A percentile compares a stretch with the other conserved stretches of the same genome.
Conservation (phyloP, 2,113 vertebrate genomes). For the Origma solitaria region DNA sequence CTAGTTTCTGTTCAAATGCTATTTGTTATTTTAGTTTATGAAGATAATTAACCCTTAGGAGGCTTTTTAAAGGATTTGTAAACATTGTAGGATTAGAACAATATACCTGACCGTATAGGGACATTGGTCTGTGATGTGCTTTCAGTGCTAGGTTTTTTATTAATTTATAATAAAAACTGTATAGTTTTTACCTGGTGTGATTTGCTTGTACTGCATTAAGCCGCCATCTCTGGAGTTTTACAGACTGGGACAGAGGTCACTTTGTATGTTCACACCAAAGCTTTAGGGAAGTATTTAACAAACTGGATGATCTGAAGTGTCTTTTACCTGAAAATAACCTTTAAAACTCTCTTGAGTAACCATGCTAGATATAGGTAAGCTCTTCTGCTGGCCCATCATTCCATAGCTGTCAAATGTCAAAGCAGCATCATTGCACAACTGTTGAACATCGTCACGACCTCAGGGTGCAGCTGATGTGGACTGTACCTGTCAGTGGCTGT, state of each 20-base stretch:
- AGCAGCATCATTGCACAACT: accelerated
- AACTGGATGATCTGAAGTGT: neutral
- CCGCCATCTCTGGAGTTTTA: neutral
- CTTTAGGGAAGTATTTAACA: neutral
- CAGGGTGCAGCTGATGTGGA: neutral
- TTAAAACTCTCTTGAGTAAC: neutral
- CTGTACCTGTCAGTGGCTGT: neutral
- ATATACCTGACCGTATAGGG: neutral
- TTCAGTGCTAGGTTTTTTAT: neutral
- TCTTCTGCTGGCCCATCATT: neutral
- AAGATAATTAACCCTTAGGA: neutral
- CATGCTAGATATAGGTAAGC: neutral
- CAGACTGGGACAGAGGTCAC: neutral
- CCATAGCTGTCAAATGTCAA: neutral
- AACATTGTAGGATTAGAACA: neutral
- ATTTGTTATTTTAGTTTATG: neutral
- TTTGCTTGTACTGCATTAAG: neutral
- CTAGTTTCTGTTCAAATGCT: neutral
- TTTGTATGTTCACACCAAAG: accelerated
- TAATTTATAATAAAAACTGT: neutral
- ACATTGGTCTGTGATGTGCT: neutral
- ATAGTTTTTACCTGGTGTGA: neutral
- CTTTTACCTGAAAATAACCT: neutral
- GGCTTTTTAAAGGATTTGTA: neutral
- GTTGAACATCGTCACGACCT: accelerated